phyloP scores from a whole-genome alignment of 2,797 vertebrate genomes.

The Siniperca undulata region DNA sequence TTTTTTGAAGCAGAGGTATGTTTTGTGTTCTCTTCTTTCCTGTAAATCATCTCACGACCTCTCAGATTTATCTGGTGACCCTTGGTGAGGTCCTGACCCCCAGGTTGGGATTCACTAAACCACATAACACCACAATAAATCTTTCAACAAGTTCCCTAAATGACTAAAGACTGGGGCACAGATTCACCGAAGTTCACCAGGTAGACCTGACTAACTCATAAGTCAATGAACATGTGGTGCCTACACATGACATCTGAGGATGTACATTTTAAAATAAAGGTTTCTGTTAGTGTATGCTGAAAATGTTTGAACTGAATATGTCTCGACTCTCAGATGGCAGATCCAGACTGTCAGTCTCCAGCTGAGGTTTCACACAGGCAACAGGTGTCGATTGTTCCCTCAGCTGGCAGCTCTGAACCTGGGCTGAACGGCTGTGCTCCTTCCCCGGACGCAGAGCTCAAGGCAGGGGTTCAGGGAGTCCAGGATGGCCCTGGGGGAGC shows the following conservation, averaged over 20 bases:
- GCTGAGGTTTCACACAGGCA: slow-evolving; percentile 16
- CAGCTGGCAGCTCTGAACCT: slow-evolving; percentile 27
- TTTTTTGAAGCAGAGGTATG: not conserved
- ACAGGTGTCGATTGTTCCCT: not conserved
- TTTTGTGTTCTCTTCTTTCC: not conserved
- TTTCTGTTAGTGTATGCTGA: too few relatives aligned
- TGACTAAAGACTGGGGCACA: too few relatives aligned
- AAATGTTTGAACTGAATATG: not conserved
- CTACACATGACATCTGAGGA: not conserved
- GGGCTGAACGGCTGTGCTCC: slow-evolving; percentile 11
- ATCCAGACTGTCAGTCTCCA: slow-evolving; percentile 26
- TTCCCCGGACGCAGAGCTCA: slow-evolving; percentile 4
- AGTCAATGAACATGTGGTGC: too few relatives aligned
- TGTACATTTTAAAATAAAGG: not conserved
- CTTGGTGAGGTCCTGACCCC: too few relatives aligned
- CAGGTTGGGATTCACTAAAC: too few relatives aligned
- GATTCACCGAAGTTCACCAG: too few relatives aligned
- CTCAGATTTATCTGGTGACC: too few relatives aligned
- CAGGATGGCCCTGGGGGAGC: slow-evolving; percentile 2
- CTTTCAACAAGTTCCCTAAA: too few relatives aligned
- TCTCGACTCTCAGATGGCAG: slow-evolving; percentile 63
- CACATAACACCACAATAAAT: too few relatives aligned
- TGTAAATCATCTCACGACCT: too few relatives aligned
- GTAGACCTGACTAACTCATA: too few relatives aligned
- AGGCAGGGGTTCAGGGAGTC: slow-evolving; percentile 8